Percentiles rank a stretch among this genome's conserved stretches.
Conservation (phyloP, 2,888 invertebrate genomes). For the Rhaphigaster nebulosa region DNA sequence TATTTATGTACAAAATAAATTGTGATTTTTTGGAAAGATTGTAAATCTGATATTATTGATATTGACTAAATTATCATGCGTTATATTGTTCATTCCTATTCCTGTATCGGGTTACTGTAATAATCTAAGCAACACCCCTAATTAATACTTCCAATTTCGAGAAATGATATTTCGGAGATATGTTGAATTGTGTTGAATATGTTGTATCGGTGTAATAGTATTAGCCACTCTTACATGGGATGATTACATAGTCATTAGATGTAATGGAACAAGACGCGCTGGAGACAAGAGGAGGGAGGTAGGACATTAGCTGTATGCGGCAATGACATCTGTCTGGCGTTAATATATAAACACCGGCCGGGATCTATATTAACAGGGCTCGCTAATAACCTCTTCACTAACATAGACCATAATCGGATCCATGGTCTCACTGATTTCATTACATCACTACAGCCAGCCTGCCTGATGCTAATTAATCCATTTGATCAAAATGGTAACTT, state of each 20-base stretch:
- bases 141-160: no score
- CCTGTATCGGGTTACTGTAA: no score
- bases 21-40: no score
- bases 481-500: slow-evolving; percentile 26
- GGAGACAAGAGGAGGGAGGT: background rate
- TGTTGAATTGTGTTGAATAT: no score
- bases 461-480: background rate
- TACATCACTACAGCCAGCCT: background rate
- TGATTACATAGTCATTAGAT: background rate
- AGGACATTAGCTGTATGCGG: background rate
- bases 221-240: background rate
- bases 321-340: slow-evolving; percentile 22
- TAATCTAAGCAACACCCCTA: no score
- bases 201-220: background rate
- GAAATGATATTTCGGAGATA: no score
- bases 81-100: no score
- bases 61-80: no score
- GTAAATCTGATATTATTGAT: no score
- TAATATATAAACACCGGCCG: slow-evolving; percentile 10
- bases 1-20: no score
- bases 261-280: background rate
- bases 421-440: background rate
- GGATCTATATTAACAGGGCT: background rate
- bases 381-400: slow-evolving; percentile 17
- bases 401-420: background rate